Conservation (phyloP, 64 coral and sea anemone genomes). For the Astreopora myriophthalma region DNA sequence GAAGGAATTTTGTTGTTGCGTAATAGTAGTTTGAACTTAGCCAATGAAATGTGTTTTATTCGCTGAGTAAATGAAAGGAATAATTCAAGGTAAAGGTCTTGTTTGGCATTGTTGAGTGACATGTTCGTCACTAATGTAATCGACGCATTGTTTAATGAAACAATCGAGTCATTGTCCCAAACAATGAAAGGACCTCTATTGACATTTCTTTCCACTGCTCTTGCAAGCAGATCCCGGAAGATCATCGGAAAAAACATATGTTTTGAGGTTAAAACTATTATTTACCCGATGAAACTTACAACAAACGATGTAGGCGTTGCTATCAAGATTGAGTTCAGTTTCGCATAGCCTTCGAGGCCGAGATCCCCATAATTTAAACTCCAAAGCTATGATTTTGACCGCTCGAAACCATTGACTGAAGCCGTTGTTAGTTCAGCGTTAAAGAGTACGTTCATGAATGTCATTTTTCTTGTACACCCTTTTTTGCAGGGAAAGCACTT, state of each 20-base stretch:
- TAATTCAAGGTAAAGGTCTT: not conserved
- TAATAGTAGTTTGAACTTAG: conserved; percentile 24
- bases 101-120: not conserved
- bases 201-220: not conserved
- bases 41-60: not conserved
- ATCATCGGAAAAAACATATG: not conserved
- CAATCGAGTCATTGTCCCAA: not conserved
- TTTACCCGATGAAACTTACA: not conserved
- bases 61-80: not conserved
- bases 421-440: not conserved
- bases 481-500: not conserved
- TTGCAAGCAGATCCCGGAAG: not conserved
- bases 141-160: not conserved
- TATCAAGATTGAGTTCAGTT: not conserved
- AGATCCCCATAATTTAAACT: not conserved
- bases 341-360: not conserved
- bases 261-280: not conserved
- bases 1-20: not conserved
- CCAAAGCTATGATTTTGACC: not conserved
- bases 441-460: not conserved
- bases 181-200: not conserved
- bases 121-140: not conserved
- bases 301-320: not conserved
- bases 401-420: not conserved
- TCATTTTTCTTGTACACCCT: not conserved